Evolutionary conservation across 2,113 vertebrate genomes (phyloP).

Genomic region (Chaetops frenatus): DNA sequence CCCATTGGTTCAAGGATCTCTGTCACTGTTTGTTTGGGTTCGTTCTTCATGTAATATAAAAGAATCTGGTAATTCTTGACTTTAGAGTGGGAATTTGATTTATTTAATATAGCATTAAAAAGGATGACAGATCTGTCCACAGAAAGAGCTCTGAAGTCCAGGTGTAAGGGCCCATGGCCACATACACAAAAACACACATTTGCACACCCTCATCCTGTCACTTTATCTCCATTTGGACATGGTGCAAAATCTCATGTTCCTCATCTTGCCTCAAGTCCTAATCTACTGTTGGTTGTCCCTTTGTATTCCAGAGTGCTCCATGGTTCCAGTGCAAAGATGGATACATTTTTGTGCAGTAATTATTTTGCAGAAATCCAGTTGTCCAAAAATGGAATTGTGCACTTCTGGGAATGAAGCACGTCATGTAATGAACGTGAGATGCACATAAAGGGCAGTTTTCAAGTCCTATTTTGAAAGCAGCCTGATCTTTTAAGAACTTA

Average conservation of each 20-base stretch:
- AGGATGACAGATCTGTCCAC: neutral
- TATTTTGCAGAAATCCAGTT: neutral
- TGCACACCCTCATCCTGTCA: neutral
- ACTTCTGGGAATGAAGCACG: fast-evolving
- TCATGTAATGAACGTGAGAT: neutral
- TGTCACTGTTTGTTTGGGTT: neutral
- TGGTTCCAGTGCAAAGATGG: neutral
- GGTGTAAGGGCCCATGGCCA: neutral
- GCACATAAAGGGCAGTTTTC: neutral
- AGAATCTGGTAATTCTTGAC: neutral
- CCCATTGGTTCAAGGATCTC: neutral
- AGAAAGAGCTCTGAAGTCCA: neutral
- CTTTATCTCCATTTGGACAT: neutral
- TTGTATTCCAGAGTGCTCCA: neutral
- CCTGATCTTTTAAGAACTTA: neutral
- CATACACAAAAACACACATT: neutral
- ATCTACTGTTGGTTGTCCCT: neutral
- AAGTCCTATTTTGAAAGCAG: neutral
- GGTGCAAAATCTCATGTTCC: neutral
- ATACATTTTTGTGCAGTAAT: neutral
- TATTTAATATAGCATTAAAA: neutral
- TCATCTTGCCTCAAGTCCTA: neutral
- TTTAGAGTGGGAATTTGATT: neutral
- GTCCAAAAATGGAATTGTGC: neutral
- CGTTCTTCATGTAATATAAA: neutral